Conservation (phyloP, 1,140 invertebrate species). For the Zaprionus ornatus region DNA sequence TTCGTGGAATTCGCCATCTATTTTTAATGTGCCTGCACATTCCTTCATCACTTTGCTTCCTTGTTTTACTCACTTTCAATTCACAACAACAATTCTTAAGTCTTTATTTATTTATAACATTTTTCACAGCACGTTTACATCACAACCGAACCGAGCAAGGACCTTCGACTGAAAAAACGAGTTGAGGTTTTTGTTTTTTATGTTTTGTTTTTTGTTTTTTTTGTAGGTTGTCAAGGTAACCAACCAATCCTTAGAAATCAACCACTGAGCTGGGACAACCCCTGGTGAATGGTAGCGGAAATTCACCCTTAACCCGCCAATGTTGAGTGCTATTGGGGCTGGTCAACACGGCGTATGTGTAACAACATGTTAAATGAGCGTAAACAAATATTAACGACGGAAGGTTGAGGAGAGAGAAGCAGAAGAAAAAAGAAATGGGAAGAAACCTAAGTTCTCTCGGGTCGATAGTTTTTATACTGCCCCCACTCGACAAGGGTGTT, state of each 20-base stretch:
- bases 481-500: neutral
- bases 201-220: conserved; percentile 36
- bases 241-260: conserved; percentile 34
- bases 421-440: neutral
- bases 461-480: conserved; percentile 58
- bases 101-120: conserved; percentile 8
- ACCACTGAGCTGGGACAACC: conserved; percentile 58
- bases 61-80: neutral
- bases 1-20: neutral
- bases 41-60: neutral
- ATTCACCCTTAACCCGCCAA: conserved; percentile 57
- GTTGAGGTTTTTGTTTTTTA: conserved; percentile 32
- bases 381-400: conserved; percentile 45
- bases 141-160: conserved; percentile 26
- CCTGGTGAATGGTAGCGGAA: conserved; percentile 30
- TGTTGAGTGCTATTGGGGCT: conserved; percentile 36
- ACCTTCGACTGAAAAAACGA: conserved; percentile 57
- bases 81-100: neutral
- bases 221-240: conserved; percentile 59
- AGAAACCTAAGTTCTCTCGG: conserved; percentile 19
- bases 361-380: conserved; percentile 49
- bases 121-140: conserved; percentile 44
- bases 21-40: neutral
- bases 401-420: neutral
- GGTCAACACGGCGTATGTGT: conserved; percentile 62